phyloP scores from a whole-genome alignment of 2,113 vertebrate genomes.

The Deroptyus accipitrinus region DNA sequence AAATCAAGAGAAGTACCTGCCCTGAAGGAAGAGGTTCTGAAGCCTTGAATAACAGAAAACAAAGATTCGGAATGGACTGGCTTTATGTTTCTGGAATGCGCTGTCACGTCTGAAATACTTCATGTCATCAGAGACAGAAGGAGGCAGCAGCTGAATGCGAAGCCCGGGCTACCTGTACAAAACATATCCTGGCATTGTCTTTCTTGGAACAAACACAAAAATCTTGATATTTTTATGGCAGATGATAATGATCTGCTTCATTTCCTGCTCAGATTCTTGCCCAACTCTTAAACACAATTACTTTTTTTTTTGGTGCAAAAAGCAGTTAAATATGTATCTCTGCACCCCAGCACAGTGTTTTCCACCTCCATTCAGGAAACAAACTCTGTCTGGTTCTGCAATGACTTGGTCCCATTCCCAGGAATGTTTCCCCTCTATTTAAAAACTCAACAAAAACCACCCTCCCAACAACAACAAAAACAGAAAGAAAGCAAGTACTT shows the following conservation, averaged over 20 bases:
- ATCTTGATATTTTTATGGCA: not conserved
- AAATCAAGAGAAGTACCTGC: not conserved
- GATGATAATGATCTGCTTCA: slow-evolving; percentile 44
- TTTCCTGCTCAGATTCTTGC: slow-evolving; percentile 35
- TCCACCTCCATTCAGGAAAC: not conserved
- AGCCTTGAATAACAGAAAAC: not conserved
- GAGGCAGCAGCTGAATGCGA: not conserved
- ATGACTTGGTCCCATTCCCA: not conserved
- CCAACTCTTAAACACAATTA: not conserved
- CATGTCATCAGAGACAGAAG: not conserved
- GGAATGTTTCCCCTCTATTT: not conserved
- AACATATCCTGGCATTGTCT: not conserved
- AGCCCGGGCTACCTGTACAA: not conserved
- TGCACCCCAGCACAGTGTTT: not conserved
- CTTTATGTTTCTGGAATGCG: not conserved
- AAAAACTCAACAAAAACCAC: not conserved
- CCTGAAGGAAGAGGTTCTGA: not conserved
- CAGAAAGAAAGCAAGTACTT: not conserved
- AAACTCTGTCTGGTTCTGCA: not conserved
- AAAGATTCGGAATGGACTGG: not conserved
- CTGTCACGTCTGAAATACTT: not conserved
- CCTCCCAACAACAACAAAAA: not conserved
- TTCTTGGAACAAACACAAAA: not conserved
- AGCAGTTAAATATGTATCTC: slow-evolving; percentile 17
- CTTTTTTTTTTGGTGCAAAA: not conserved